These are phyloP conservation scores for Heterochromis multidens DNA, from an alignment of 2,113 vertebrate species.

Conservation along the genomic window DNA sequence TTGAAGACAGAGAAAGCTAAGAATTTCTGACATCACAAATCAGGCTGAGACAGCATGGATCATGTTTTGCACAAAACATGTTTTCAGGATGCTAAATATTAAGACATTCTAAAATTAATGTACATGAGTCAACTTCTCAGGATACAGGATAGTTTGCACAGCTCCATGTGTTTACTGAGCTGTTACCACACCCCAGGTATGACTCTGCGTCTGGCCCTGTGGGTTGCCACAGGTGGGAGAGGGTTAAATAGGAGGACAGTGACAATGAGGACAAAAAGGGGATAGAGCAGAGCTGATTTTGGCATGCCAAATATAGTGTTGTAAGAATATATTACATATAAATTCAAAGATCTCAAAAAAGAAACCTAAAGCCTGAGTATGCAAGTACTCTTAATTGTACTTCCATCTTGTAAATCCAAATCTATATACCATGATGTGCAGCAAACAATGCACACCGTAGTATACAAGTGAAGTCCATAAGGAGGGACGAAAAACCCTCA, in stretches of 20 bases:
- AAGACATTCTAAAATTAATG: neutral
- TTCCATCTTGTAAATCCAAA: neutral
- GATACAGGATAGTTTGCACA: slow-evolving; percentile 4
- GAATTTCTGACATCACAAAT: neutral
- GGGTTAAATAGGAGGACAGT: neutral
- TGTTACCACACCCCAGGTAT: slow-evolving; percentile 27
- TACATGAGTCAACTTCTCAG: neutral
- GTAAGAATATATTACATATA: neutral
- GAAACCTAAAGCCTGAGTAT: neutral
- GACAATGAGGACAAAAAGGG: neutral
- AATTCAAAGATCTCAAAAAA: neutral
- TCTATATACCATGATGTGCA: neutral
- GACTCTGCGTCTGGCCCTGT: slow-evolving; percentile 8
- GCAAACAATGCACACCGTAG: neutral
- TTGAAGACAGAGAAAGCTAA: neutral
- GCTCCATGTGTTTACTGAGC: slow-evolving; percentile 20
- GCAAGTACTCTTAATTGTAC: neutral
- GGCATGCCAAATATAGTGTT: neutral
- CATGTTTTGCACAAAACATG: neutral
- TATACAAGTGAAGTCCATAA: slow-evolving; percentile 29
- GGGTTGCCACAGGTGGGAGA: slow-evolving; percentile 18
- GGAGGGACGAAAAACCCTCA: slow-evolving; percentile 31
- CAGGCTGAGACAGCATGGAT: neutral
- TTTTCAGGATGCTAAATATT: neutral
- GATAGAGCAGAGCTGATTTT: neutral